phyloP scores from a whole-genome alignment of 2,113 vertebrate species.

The Siniperca chuatsi region DNA sequence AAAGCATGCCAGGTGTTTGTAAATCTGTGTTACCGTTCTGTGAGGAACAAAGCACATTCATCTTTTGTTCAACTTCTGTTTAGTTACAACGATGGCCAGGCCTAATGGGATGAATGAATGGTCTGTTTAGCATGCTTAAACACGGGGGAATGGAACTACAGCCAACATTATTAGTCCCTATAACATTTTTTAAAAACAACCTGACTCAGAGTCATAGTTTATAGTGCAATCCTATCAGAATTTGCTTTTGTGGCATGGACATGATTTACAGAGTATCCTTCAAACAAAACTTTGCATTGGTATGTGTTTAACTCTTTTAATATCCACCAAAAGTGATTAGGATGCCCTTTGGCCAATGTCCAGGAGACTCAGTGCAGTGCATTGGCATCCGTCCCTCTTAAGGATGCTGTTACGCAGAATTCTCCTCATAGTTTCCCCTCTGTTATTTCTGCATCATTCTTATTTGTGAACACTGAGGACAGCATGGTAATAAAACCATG shows the following conservation, averaged over 20 bases:
- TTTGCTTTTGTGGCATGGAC: background rate
- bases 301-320: background rate
- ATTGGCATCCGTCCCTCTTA: background rate
- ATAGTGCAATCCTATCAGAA: background rate
- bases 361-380: background rate
- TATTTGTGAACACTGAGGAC: too few relatives aligned
- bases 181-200: background rate
- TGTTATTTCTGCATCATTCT: too few relatives aligned
- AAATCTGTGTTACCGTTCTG: background rate
- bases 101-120: constrained; percentile 48
- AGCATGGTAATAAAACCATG: too few relatives aligned
- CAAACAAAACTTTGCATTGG: background rate
- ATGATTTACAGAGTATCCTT: background rate
- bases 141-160: constrained; percentile 19
- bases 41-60: constrained; percentile 31
- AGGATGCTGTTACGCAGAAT: background rate
- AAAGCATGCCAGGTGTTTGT: background rate
- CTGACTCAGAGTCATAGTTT: background rate
- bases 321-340: background rate
- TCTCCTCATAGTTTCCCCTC: too few relatives aligned
- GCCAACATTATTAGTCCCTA: constrained; percentile 15
- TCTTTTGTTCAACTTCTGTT: constrained; percentile 41
- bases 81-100: constrained; percentile 40
- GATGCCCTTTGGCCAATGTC: background rate
- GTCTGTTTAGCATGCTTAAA: constrained; percentile 44